Evolutionary conservation across 2,113 vertebrate genomes (phyloP), one percentile per base, ranked within the genome.

Genomic region (Calonectris borealis): DNA sequence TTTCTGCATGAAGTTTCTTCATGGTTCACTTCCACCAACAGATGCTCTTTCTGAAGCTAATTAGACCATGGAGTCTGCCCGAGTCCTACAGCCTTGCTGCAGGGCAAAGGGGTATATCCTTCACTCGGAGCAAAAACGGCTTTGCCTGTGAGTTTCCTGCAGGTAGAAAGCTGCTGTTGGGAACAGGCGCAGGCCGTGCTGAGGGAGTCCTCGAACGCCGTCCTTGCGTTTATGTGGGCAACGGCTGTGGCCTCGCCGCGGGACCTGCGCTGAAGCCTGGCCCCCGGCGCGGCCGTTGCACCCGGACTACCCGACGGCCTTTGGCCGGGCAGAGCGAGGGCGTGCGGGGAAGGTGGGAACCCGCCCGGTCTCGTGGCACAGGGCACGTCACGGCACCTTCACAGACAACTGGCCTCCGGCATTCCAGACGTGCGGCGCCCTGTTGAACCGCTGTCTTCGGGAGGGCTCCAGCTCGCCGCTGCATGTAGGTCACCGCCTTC

Each of bases 201-300:
- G 8, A 22, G 40, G 32, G 25, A 48, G 4, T 40, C 16, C 44
- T 76, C 1, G 2, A 31, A 13, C 0, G 0, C 34, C 2, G 1
- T 40, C 64, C 18, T 48, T 54, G 55, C 3, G 5, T 42, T 77
- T 7, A 5, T 3, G n/a, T 48, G 62, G 44, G 38, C 61, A 21
- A 3, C 18, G 69, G 34, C 27, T 64, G 42, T 42, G 27, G 38
- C 46, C 51, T 29, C 58, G 21, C 51, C 11, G 6, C 29, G 54
- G 54, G 46, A 15, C 60, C 32, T 38, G 20, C n/a, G 36, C 40
- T 38, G 52, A 48, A 49, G 65, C 34, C 34, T 36, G 49, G 18
- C 34, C 27, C 36, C 14, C 4, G 62, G 42, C 36, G 32, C 3
- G 8, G 24, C 60, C 16, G 0, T 27, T 24, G 44, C 20, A 29